These are phyloP conservation scores for Nibea coibor DNA, from an alignment of 2,113 vertebrate genomes.

Conservation along the genomic window DNA sequence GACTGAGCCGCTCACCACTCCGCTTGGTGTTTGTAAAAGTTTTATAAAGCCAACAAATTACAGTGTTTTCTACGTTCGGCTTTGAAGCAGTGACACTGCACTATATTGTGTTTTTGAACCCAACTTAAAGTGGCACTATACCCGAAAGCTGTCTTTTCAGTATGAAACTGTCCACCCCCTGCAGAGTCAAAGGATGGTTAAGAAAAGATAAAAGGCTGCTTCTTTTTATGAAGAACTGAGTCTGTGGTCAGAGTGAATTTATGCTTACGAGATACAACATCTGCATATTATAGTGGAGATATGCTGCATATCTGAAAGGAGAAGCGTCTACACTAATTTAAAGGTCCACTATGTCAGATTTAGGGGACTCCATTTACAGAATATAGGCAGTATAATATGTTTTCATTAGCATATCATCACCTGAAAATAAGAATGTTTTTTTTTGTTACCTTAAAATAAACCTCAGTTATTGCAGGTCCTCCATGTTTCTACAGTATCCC, in stretches of 20 bases:
- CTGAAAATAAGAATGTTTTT: too few species aligned
- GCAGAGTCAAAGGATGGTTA: constrained; percentile 2
- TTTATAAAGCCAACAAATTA: constrained; percentile 11
- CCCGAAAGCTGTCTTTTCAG: neutral
- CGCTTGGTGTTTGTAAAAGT: neutral
- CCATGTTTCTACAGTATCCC: too few species aligned
- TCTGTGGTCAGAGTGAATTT: constrained; percentile 6
- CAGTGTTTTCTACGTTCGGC: neutral
- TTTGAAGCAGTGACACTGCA: neutral
- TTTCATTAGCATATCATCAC: too few species aligned
- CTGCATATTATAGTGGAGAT: neutral
- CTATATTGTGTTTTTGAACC: neutral
- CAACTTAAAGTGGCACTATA: neutral
- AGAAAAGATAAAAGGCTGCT: constrained; percentile 24
- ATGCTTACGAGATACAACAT: neutral
- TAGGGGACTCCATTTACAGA: too few species aligned
- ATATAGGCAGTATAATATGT: too few species aligned
- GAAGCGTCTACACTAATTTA: neutral
- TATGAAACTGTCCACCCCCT: neutral
- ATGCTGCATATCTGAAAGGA: neutral
- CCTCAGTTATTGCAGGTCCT: too few species aligned
- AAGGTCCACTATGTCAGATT: too few species aligned
- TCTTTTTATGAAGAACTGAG: constrained; percentile 5
- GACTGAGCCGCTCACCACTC: neutral
- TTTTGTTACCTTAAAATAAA: too few species aligned